These are phyloP conservation scores for Mythimna vitellina DNA, from an alignment of 2,888 invertebrate species.

Conservation along the genomic window DNA sequence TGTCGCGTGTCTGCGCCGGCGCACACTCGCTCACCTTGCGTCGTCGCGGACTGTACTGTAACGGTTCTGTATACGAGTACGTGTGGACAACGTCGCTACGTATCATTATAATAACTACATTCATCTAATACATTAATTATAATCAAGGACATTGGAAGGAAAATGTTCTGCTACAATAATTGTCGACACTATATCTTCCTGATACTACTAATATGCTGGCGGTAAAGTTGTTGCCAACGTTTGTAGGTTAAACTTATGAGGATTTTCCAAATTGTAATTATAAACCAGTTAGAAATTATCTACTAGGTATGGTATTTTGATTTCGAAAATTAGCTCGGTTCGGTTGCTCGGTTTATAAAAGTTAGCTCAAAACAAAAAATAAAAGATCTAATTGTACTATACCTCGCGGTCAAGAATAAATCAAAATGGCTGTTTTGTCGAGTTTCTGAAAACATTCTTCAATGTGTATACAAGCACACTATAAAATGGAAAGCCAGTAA, in stretches of 20 bases:
- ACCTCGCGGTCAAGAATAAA: neutral
- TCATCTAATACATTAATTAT: slow-evolving; percentile 24
- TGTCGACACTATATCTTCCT: slow-evolving; percentile 5
- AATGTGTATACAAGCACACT: too few species aligned
- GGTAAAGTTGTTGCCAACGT: slow-evolving; percentile 21
- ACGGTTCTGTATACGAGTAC: slow-evolving; percentile 26
- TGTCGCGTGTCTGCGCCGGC: slow-evolving; percentile 20
- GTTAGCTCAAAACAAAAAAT: neutral
- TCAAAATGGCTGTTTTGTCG: neutral
- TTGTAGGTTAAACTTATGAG: slow-evolving; percentile 8
- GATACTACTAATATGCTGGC: slow-evolving; percentile 1
- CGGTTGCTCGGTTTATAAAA: slow-evolving; percentile 8
- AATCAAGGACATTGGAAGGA: slow-evolving; percentile 21
- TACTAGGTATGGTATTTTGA: neutral
- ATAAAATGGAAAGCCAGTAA: too few species aligned
- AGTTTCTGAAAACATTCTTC: too few species aligned
- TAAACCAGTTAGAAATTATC: slow-evolving; percentile 10
- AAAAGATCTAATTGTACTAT: neutral
- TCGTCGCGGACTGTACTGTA: neutral
- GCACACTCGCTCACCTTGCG: slow-evolving; percentile 40
- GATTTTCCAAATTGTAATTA: slow-evolving; percentile 41
- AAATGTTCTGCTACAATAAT: slow-evolving; percentile 8
- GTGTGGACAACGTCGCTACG: neutral
- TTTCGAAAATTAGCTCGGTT: slow-evolving; percentile 19
- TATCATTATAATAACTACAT: slow-evolving; percentile 18